Evolutionary conservation across 2,797 vertebrate genomes (phyloP).

Genomic region (Myoxocephalus aenaeus): DNA sequence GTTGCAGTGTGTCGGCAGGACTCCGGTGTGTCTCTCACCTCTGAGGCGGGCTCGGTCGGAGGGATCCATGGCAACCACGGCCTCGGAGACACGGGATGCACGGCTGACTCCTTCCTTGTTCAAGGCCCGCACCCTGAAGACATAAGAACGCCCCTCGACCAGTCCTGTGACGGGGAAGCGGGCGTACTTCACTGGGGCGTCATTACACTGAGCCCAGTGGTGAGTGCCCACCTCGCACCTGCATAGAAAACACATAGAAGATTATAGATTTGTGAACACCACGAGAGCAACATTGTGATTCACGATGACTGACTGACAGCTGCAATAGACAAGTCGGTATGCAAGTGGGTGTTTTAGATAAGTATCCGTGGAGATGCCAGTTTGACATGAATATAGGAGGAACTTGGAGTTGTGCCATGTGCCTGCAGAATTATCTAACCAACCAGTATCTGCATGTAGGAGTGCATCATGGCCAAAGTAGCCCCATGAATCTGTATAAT

Average conservation of each 20-base stretch:
- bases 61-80: slow-evolving; percentile 93
- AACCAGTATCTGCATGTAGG: neutral
- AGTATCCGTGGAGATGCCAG: slow-evolving; percentile 2
- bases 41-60: slow-evolving; percentile 91
- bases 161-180: slow-evolving; percentile 98
- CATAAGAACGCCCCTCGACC: slow-evolving; percentile 94
- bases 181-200: slow-evolving; percentile 94
- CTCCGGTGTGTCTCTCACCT: slow-evolving; percentile 80
- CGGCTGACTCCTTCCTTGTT: slow-evolving; percentile 91
- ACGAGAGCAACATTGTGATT: neutral
- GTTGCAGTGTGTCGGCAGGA: neutral
- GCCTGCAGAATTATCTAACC: neutral
- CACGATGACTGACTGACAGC: slow-evolving; percentile 2
- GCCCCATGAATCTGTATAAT: neutral
- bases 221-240: slow-evolving; percentile 95
- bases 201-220: slow-evolving; percentile 97
- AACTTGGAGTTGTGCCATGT: neutral
- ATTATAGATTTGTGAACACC: neutral
- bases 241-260: slow-evolving; percentile 4
- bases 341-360: slow-evolving; percentile 2
- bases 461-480: neutral
- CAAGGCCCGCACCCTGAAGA: slow-evolving; percentile 93
- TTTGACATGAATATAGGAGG: neutral
- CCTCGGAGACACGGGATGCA: slow-evolving; percentile 92
- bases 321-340: neutral